These are phyloP conservation scores for Chrysolina oricalcia DNA, from an alignment of 2,888 invertebrate genomes.

Conservation along the genomic window DNA sequence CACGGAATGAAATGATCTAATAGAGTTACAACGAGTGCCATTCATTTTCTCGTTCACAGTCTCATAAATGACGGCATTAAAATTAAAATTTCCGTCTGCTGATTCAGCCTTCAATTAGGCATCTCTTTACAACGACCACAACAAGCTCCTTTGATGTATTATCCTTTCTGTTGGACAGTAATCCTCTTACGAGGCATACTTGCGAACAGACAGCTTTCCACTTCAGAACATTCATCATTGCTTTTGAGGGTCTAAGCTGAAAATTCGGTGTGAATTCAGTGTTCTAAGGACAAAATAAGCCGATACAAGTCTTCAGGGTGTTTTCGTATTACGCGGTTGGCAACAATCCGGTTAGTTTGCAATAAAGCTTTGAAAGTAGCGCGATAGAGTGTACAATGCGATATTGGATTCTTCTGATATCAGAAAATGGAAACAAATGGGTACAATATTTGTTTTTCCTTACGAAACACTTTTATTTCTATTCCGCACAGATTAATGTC, in stretches of 20 bases:
- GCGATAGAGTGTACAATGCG: no score
- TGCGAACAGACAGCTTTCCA: constrained; percentile 14
- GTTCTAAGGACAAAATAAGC: neutral
- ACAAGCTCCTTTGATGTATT: constrained; percentile 19
- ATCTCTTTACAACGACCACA: neutral
- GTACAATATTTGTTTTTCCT: no score
- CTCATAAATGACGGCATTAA: neutral
- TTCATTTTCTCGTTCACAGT: neutral
- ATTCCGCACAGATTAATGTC: no score
- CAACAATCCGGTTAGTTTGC: neutral
- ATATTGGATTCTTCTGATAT: no score
- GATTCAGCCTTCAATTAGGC: neutral
- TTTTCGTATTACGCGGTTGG: neutral
- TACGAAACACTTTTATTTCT: no score
- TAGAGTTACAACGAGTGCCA: neutral
- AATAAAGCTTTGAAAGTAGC: neutral
- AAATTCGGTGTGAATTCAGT: neutral
- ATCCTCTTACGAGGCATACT: constrained; percentile 1
- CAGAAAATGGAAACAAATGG: no score
- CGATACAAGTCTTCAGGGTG: neutral
- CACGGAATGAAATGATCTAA: neutral
- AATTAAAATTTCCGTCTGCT: neutral
- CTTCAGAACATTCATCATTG: constrained; percentile 8
- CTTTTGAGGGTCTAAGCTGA: constrained; percentile 3
- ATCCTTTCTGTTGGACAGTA: constrained; percentile 9